Percentiles rank a stretch among this genome's conserved stretches.
These are phyloP conservation scores for Chaunax sp. DNA, from an alignment of 2,797 vertebrate genomes.

Conservation along the genomic window DNA sequence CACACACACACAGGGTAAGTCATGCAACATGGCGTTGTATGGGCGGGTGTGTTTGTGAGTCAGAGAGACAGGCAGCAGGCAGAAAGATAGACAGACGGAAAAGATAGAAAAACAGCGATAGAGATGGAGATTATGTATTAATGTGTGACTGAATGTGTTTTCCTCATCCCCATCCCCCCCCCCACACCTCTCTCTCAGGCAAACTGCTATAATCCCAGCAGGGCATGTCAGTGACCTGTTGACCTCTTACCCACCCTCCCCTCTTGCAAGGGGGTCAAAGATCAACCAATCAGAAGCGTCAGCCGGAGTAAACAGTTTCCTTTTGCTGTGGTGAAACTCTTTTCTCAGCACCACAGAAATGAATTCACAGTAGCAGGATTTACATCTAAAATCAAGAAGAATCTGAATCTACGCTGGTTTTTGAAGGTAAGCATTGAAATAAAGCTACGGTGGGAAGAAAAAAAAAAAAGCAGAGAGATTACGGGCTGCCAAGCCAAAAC, in stretches of 20 bases:
- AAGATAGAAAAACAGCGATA: constrained; percentile 13
- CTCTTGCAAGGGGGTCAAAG: constrained; percentile 43
- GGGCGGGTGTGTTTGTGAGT: too few relatives aligned
- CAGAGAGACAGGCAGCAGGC: too few relatives aligned
- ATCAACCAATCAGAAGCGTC: constrained; percentile 49
- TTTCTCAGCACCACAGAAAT: constrained; percentile 3
- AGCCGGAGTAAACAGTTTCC: constrained; percentile 24
- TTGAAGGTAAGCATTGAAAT: too few relatives aligned
- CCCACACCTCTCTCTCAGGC: constrained; percentile 19
- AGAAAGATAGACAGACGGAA: constrained; percentile 11
- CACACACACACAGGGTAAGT: too few relatives aligned
- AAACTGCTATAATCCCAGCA: constrained; percentile 51
- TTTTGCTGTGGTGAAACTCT: constrained; percentile 9
- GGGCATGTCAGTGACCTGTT: constrained; percentile 41
- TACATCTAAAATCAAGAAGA: constrained; percentile 10
- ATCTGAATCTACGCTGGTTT: too few relatives aligned
- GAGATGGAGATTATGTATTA: constrained; percentile 53
- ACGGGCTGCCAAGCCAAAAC: too few relatives aligned
- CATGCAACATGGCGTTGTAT: too few relatives aligned
- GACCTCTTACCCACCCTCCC: constrained; percentile 31
- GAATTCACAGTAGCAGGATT: background rate
- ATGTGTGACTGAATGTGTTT: constrained; percentile 50
- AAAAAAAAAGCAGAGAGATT: too few relatives aligned
- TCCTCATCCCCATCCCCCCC: constrained; percentile 55
- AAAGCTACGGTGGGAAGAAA: too few relatives aligned